Percentiles rank a stretch among this genome's conserved stretches.
phyloP scores from a whole-genome alignment of 2,113 vertebrate species.

The Dissostichus mawsoni region DNA sequence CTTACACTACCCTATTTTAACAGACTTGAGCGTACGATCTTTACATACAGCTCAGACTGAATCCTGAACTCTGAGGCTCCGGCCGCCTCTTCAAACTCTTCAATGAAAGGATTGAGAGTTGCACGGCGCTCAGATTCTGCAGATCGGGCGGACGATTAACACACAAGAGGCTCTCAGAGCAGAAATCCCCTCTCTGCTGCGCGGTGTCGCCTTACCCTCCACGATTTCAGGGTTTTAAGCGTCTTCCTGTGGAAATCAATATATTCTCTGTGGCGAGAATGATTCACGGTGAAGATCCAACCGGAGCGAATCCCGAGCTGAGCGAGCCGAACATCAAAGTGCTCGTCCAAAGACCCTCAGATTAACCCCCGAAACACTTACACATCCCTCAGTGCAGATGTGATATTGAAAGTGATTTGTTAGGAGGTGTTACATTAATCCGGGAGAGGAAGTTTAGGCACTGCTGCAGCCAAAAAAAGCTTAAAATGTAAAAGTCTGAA shows the following conservation, averaged over 20 bases:
- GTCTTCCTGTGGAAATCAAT: constrained; percentile 96
- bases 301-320: constrained; percentile 86
- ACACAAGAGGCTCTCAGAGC: constrained; percentile 88
- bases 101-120: constrained; percentile 71
- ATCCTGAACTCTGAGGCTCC: constrained; percentile 24
- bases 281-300: constrained; percentile 90
- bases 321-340: constrained; percentile 82
- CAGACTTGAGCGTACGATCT: too few species aligned
- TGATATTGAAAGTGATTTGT: constrained; percentile 18
- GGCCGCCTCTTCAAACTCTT: constrained; percentile 55
- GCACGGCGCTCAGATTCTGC: constrained; percentile 65
- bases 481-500: too few species aligned
- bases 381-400: background rate
- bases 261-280: constrained; percentile 91
- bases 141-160: constrained; percentile 82
- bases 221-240: constrained; percentile 91
- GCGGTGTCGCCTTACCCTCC: constrained; percentile 88
- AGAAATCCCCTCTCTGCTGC: constrained; percentile 88
- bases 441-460: background rate
- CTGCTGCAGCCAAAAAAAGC: background rate
- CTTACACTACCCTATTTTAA: too few species aligned
- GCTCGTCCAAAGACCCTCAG: constrained; percentile 70
- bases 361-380: constrained; percentile 63
- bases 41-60: too few species aligned
- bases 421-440: background rate